Base-by-base conservation (phyloP, 2,888 invertebrate species). In the Nezara viridula region DNA sequence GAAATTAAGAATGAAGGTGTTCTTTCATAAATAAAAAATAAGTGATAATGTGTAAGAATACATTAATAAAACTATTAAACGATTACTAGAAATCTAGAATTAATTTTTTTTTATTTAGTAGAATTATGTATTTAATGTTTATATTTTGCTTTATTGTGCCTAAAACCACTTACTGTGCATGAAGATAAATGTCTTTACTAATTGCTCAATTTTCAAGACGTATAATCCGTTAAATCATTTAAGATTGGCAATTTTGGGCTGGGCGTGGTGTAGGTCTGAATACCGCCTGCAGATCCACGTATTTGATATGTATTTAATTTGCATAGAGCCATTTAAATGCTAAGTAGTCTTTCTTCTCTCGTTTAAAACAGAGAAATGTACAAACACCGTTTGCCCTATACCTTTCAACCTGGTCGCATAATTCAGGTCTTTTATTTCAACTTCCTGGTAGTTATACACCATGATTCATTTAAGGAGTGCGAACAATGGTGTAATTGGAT, bases 301-400 rank as follows among this genome's bases (percentile, higher is more conserved):
- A n/a, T 81, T 44, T 47, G 81, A n/a, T 81, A 81, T 44, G 81
- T 81, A 81, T 81, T 81, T 44, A 81, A 44, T 81, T 81, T 81
- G 81, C 81, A 81, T 81, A n/a, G 16, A 9, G 81, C 44, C n/a
- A 81, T 81, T 81, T 81, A 81, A 44, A 81, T 81, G 81, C 81
- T 81, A 81, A 81, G 44, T 14, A 81, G 81, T n/a, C 44, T 44
- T 81, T 40, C 37, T 77, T 77, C 40, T 21, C 77, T 24, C 32
- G 24, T 40, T 44, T 47, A 14, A n/a, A 81, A 81, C n/a, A 47
- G 44, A 44, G 44, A 37, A 37, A 73, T 73, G 2, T 73, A 73
- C 32, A 73, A 37, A 37, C 66, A 21, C 6, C 37, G 21, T 73
- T 73, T 37, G 37, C 37, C 66, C 19, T 37, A 73, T 73, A 27